phyloP scores from a whole-genome alignment of 2,797 vertebrate species.

The Myotis findleyi region DNA sequence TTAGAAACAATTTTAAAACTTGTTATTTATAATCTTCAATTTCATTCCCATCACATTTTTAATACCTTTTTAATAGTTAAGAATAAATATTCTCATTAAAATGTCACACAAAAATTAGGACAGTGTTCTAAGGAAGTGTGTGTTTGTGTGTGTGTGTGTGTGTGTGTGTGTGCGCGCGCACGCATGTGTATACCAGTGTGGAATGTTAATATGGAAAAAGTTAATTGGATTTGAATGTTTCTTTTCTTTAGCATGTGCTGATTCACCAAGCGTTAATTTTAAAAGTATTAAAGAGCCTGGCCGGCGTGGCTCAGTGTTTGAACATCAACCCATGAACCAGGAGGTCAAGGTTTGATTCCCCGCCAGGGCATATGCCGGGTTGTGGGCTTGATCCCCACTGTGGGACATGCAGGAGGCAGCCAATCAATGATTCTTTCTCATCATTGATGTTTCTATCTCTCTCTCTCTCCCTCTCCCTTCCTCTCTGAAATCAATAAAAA shows the following conservation, averaged over 20 bases:
- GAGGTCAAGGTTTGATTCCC: too few species aligned
- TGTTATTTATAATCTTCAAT: neutral
- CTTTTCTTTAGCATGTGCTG: neutral
- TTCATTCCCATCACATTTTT: conserved; percentile 26
- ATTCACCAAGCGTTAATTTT: neutral
- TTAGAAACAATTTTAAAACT: neutral
- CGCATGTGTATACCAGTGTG: neutral
- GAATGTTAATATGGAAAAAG: neutral
- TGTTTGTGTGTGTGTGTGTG: neutral
- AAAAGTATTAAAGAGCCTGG: neutral
- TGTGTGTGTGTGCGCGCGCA: too few species aligned
- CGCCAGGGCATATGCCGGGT: too few species aligned
- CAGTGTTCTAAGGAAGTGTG: neutral
- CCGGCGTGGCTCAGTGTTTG: too few species aligned
- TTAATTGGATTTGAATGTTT: conserved; percentile 9
- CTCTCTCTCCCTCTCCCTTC: too few species aligned
- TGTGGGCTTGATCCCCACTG: too few species aligned
- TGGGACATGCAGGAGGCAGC: too few species aligned
- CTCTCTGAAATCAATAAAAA: too few species aligned
- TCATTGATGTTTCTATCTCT: too few species aligned
- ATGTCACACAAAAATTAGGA: neutral
- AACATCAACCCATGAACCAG: too few species aligned
- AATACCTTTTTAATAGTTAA: neutral
- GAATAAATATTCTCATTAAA: conserved; percentile 18
- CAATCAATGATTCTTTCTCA: too few species aligned